Percentiles rank a stretch among this genome's conserved stretches.
These are phyloP conservation scores for Tinea pellionella DNA, from an alignment of 2,888 invertebrate genomes.

Conservation along the genomic window DNA sequence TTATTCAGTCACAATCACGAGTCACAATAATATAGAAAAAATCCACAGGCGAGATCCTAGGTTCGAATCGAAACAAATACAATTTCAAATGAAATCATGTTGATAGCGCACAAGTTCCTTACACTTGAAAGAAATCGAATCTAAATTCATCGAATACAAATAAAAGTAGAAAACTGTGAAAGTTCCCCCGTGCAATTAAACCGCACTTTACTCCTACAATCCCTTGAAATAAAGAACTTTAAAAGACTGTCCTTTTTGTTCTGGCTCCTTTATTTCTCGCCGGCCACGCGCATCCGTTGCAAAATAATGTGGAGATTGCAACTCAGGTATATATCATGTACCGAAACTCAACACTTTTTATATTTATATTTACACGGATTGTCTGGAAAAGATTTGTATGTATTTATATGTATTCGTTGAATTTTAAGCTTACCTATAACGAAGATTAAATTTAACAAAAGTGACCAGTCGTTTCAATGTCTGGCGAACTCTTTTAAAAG, in stretches of 20 bases:
- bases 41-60: too few relatives aligned
- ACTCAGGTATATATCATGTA: conserved; percentile 22
- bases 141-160: conserved; percentile 54
- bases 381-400: background rate
- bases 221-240: conserved; percentile 62
- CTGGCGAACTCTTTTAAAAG: conserved; percentile 4
- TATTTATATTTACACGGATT: background rate
- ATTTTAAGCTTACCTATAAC: background rate
- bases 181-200: conserved; percentile 61
- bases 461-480: conserved; percentile 1
- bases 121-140: conserved; percentile 30
- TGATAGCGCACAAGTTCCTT: background rate
- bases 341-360: conserved; percentile 10
- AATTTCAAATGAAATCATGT: background rate
- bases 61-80: too few relatives aligned
- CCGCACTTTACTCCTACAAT: conserved; percentile 60
- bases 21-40: too few relatives aligned
- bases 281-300: conserved; percentile 27
- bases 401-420: background rate
- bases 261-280: conserved; percentile 20
- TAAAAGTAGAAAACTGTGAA: conserved; percentile 43
- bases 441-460: background rate
- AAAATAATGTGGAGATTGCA: conserved; percentile 41
- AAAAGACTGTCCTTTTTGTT: conserved; percentile 54
- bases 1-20: too few relatives aligned